A percentile compares a stretch with the other conserved stretches of the same genome.
Evolutionary conservation across 1,140 invertebrate genomes (phyloP).

Genomic region (Drosophila ercepeae): DNA sequence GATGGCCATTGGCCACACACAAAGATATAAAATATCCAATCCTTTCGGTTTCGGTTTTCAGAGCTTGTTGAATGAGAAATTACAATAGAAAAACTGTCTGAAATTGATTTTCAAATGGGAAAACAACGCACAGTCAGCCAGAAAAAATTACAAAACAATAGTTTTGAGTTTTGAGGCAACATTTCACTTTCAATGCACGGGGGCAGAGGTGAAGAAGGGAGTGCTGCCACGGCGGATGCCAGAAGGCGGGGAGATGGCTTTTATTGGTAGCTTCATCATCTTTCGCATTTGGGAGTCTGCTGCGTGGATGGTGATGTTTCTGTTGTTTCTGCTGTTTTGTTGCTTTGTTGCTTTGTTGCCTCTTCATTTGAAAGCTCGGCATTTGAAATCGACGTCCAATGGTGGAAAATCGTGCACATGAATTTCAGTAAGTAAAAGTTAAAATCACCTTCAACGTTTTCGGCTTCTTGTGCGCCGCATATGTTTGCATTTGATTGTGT

Average conservation of each 20-base stretch:
- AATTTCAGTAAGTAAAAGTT: conserved; percentile 73
- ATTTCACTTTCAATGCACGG: conserved; percentile 63
- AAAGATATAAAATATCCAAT: conserved; percentile 6
- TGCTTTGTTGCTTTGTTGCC: conserved; percentile 53
- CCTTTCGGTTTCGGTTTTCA: not conserved
- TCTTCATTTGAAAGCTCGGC: conserved; percentile 76
- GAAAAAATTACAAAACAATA: conserved; percentile 54
- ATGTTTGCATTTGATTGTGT: conserved; percentile 74
- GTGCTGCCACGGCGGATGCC: not conserved
- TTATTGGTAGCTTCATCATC: conserved; percentile 65
- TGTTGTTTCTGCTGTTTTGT: conserved; percentile 14
- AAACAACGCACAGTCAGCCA: conserved; percentile 44
- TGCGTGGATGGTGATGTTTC: conserved; percentile 32
- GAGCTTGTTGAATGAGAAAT: conserved; percentile 30
- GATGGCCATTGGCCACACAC: conserved; percentile 51
- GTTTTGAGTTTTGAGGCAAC: conserved; percentile 33
- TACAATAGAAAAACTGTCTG: conserved; percentile 66
- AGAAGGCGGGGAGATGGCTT: conserved; percentile 5
- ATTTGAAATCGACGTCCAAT: conserved; percentile 65
- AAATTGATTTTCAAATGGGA: conserved; percentile 67
- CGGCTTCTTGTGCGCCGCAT: conserved; percentile 58
- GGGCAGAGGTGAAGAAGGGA: conserved; percentile 27
- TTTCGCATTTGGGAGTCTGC: conserved; percentile 43
- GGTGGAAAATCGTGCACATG: conserved; percentile 78
- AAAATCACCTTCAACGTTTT: conserved; percentile 67